Evolutionary conservation across 2,113 vertebrate genomes (phyloP), one percentile per base, ranked within the genome.

Genomic region (Nothocercus nigrocapillus): DNA sequence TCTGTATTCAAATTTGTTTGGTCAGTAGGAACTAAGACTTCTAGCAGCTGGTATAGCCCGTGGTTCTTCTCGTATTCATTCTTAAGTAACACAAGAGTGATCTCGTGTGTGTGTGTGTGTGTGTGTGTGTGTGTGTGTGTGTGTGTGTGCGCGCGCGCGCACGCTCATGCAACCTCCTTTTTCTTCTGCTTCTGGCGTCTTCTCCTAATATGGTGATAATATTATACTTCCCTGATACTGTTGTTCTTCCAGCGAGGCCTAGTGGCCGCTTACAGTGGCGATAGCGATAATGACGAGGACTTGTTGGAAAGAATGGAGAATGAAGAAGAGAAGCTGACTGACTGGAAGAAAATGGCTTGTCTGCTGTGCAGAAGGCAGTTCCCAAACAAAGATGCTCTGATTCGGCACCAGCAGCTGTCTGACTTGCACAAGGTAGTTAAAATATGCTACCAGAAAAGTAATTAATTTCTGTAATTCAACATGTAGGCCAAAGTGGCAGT

Each of bases 291-390:
- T 0, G 99, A 99, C 69, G 99, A 99, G 61, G 98, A 98, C 54
- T 97, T 99, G 14, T 92, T 97, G 24, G 98, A 99, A 34, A 97
- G 98, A 72, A 96, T 98, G 22, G 99, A 99, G 21, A 98, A 98
- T 21, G 97, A 97, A 66, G 98, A 98, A 64, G 99, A 99, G 89
- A 99, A 99, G 75, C 88, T 99, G 88, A 99, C 99, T 2, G 99
- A 99, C 97, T 99, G 99, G 99, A 98, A 98, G 85, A 99, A 99
- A 96, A 95, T 99, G 97, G 99, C 99, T 24, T 99, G 99, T 83
- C 93, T 99, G 82, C 97, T 99, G 17, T 99, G 99, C 91, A 98
- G 99, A 89, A 98, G 99, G 78, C 99, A 99, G 73, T 99, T 99
- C 94, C 99, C 99, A 47, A 99, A 98, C 94, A 99, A 98, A 97